Percentiles rank a stretch among this genome's conserved stretches.
These are phyloP conservation scores for Girardinus metallicus DNA, from an alignment of 2,797 vertebrate genomes.

Conservation along the genomic window DNA sequence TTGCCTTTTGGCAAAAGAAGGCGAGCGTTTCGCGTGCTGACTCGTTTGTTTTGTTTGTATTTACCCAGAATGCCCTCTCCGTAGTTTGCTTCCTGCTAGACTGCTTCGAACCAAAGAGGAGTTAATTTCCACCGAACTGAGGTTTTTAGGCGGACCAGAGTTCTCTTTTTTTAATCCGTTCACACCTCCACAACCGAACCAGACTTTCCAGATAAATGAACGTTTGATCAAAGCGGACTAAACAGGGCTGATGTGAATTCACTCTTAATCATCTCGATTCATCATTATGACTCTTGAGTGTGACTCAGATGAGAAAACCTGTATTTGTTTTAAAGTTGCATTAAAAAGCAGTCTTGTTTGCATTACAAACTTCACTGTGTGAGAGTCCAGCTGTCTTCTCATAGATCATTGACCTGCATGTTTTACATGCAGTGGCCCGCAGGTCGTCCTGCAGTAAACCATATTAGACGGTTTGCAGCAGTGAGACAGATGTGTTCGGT, in stretches of 20 bases:
- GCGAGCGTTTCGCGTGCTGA: too few species aligned
- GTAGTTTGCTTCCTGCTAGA: too few species aligned
- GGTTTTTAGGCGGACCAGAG: too few species aligned
- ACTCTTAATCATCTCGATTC: neutral
- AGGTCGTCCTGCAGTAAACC: conserved; percentile 5
- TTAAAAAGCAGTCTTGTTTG: neutral
- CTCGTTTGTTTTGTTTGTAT: too few species aligned
- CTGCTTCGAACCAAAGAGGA: too few species aligned
- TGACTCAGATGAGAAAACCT: neutral
- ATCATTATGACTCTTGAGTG: neutral
- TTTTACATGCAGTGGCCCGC: conserved; percentile 26
- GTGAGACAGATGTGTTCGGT: conserved; percentile 29
- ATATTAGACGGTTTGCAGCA: conserved; percentile 19
- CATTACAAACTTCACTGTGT: neutral
- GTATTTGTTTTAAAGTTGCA: neutral
- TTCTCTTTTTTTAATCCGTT: too few species aligned
- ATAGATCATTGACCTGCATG: neutral
- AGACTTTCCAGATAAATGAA: too few species aligned
- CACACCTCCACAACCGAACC: too few species aligned
- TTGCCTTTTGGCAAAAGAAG: too few species aligned
- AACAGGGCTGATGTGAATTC: neutral
- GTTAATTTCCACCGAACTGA: too few species aligned
- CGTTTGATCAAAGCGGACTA: too few species aligned
- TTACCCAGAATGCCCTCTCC: too few species aligned
- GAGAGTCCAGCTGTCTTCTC: neutral